These are phyloP conservation scores for Zaprionus davidi DNA, from an alignment of 1,140 invertebrate genomes.

Conservation along the genomic window DNA sequence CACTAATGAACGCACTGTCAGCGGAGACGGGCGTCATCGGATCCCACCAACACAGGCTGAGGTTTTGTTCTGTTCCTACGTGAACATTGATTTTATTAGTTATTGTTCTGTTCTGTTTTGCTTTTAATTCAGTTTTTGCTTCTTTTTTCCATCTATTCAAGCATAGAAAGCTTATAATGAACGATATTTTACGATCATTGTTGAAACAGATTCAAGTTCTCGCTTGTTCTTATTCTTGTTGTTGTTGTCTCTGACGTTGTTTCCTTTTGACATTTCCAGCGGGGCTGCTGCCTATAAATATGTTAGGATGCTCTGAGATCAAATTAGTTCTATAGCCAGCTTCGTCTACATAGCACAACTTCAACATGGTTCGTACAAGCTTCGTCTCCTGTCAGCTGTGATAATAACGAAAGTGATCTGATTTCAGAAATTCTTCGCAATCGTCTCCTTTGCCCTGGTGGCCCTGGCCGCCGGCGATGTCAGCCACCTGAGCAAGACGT, in stretches of 20 bases:
- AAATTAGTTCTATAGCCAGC: constrained; percentile 40
- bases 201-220: constrained; percentile 34
- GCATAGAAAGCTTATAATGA: constrained; percentile 50
- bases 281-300: constrained; percentile 62
- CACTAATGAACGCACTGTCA: constrained; percentile 37
- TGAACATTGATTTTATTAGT: constrained; percentile 40
- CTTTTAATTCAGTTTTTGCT: constrained; percentile 23
- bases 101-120: constrained; percentile 28
- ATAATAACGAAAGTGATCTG: background rate
- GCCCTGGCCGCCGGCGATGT: constrained; percentile 68
- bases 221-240: constrained; percentile 24
- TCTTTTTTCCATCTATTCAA: constrained; percentile 28
- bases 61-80: constrained; percentile 23
- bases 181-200: constrained; percentile 50
- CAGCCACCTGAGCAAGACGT: constrained; percentile 66
- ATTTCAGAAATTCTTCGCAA: constrained; percentile 59
- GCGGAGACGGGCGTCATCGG: constrained; percentile 16
- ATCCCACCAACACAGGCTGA: constrained; percentile 12
- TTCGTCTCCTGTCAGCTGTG: background rate
- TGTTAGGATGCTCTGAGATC: constrained; percentile 28
- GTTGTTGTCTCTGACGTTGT: constrained; percentile 21
- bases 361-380: constrained; percentile 59
- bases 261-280: constrained; percentile 70
- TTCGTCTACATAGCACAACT: constrained; percentile 46
- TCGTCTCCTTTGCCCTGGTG: constrained; percentile 62